Evolutionary conservation across 64 coral and sea anemone species (phyloP).

Genomic region (Dendronephthya gigantea): DNA sequence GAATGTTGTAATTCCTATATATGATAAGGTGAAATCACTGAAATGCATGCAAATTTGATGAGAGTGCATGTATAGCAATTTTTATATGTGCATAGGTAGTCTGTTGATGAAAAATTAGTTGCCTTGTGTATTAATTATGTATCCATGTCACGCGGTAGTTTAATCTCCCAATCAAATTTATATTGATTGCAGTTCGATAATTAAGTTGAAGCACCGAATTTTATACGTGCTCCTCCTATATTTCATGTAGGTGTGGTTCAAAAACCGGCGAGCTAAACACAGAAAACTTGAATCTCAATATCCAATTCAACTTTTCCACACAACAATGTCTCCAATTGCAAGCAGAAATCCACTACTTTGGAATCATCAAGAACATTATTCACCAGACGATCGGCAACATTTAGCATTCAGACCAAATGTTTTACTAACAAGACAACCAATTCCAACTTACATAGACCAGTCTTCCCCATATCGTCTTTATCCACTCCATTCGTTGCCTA

Average conservation of each 20-base stretch:
- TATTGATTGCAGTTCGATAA: too few species aligned
- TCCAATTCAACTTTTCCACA: neutral
- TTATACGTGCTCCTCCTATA: neutral
- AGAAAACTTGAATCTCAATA: conserved; percentile 15
- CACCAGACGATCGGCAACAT: neutral
- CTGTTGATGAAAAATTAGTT: too few species aligned
- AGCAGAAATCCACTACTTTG: neutral
- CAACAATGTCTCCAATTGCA: too few species aligned
- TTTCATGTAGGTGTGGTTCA: conserved; percentile 7
- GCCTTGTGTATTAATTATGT: too few species aligned
- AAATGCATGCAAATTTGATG: too few species aligned
- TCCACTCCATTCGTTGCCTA: neutral
- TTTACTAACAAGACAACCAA: neutral
- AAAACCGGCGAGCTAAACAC: conserved; percentile 5
- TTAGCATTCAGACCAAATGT: neutral
- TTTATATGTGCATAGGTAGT: too few species aligned
- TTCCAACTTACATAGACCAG: neutral
- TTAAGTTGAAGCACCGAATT: too few species aligned
- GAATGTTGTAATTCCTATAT: too few species aligned
- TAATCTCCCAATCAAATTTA: too few species aligned
- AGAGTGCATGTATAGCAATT: too few species aligned
- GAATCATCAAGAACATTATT: neutral
- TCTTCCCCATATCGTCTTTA: neutral
- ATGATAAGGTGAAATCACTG: too few species aligned
- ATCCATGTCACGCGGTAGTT: too few species aligned